Evolutionary conservation across 1,140 invertebrate genomes (phyloP), one percentile per base, ranked within the genome.

Genomic region (Triops cancriformis): DNA sequence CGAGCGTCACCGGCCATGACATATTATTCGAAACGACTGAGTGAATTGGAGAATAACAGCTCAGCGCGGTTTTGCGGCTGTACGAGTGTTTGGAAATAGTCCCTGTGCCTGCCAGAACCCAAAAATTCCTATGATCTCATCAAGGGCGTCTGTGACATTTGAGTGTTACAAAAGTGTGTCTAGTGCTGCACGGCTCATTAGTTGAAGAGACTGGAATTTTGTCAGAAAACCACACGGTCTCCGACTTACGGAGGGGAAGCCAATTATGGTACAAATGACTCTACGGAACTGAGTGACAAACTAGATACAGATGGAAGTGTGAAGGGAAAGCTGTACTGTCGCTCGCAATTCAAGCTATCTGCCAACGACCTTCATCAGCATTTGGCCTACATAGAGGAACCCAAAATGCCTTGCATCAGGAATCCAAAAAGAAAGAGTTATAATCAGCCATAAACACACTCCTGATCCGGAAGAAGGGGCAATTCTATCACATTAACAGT

Each of bases 261-360:
- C 51, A 64, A 64, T 64, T 64, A 64, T n/a, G 51, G 18, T 18
- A 64, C 51, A n/a, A 64, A 64, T 64, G 51, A 23, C 14, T 64
- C 0, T 18, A 18, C 10, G 14, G 18, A 23, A 64, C 51, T 64
- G 51, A 64, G 51, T 64, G 51, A 64, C 51, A 64, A 64, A 64
- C 51, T 64, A 64, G 51, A 64, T 64, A 64, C 51, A 64, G 51
- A 64, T 64, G 51, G 18, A 64, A 64, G 51, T 23, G 14, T 64
- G 23, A 23, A 64, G 51, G 45, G 45, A 64, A 64, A 64, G 51
- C 51, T 64, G 0, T 23, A 23, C 51, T 64, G 51, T 18, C 51
- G 31, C 31, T 37, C 2, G 31, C 31, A 37, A 64, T 64, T 64
- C 18, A 64, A 64, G 51, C 51, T 64, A 64, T 64, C 51, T 7